Evolutionary conservation across 2,888 invertebrate species (phyloP).

Genomic region (Drosophila phalerata): DNA sequence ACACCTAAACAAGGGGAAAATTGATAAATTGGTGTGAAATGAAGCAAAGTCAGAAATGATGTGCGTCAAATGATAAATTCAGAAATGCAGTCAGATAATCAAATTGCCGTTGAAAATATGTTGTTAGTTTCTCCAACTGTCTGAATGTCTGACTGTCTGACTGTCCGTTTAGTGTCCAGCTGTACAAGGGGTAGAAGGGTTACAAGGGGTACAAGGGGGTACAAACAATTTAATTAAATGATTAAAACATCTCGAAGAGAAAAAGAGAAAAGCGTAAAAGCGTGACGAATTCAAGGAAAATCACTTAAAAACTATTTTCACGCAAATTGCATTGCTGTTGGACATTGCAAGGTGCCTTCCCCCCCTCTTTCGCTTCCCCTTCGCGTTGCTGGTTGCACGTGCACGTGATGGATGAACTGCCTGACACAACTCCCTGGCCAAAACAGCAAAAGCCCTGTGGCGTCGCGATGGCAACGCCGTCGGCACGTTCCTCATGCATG

Average conservation of each 20-base stretch:
- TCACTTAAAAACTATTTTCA: slow-evolving; percentile 73
- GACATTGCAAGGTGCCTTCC: slow-evolving; percentile 6
- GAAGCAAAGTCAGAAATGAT: slow-evolving; percentile 6
- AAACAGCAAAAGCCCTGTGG: slow-evolving; percentile 1
- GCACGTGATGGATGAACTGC: slow-evolving; percentile 71
- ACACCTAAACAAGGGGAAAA: slow-evolving; percentile 2
- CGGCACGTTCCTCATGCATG: slow-evolving; percentile 74
- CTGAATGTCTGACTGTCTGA: slow-evolving; percentile 2
- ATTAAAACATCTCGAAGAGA: slow-evolving; percentile 28
- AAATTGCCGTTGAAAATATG: slow-evolving; percentile 29
- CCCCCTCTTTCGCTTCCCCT: neutral
- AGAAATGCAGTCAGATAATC: slow-evolving; percentile 26
- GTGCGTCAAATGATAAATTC: slow-evolving; percentile 23
- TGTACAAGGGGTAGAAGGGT: too few species aligned
- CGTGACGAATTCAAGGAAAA: slow-evolving; percentile 43
- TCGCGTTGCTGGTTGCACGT: slow-evolving; percentile 52
- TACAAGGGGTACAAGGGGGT: neutral
- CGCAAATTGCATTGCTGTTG: slow-evolving; percentile 59
- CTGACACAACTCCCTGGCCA: slow-evolving; percentile 31
- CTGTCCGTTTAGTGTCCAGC: neutral
- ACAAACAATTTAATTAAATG: slow-evolving; percentile 49
- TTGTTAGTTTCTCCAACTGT: too few species aligned
- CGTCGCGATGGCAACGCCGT: slow-evolving; percentile 25
- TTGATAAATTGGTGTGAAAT: neutral
- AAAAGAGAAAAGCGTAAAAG: neutral